Conservation (phyloP, 2,888 invertebrate species). For the Corythucha ciliata region DNA sequence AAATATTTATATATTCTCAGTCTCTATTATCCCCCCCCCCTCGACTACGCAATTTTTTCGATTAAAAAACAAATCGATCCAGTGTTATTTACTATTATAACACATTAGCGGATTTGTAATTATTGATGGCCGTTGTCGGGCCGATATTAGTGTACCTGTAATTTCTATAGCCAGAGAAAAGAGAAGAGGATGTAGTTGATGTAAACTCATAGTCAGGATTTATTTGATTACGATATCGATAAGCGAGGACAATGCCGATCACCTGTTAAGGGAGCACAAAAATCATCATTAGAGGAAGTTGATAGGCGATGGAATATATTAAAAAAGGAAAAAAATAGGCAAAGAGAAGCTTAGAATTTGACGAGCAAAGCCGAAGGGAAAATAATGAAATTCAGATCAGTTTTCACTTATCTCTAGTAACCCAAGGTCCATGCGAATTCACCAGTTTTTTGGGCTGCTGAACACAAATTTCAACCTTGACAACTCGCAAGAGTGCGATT, state of each 20-base stretch:
- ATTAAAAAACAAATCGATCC: no score
- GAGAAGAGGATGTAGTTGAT: no score
- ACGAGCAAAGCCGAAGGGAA: neutral
- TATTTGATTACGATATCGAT: constrained; percentile 69
- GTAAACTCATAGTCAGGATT: constrained; percentile 46
- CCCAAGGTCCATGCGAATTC: no score
- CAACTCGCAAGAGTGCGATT: no score
- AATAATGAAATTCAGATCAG: no score
- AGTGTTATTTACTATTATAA: no score
- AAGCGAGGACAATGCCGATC: constrained; percentile 69
- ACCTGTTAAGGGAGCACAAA: constrained; percentile 48
- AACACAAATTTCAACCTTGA: no score
- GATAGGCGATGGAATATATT: neutral
- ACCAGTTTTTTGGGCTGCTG: no score
- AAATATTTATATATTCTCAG: no score
- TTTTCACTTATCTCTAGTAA: no score
- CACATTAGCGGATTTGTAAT: constrained; percentile 6
- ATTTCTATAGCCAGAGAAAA: constrained; percentile 23
- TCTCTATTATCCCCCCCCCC: no score
- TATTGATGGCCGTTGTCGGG: constrained; percentile 17
- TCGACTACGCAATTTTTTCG: no score
- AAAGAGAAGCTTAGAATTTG: neutral
- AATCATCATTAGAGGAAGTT: neutral
- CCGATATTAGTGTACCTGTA: constrained; percentile 21
- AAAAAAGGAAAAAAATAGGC: constrained; percentile 1